These are phyloP conservation scores for Drosophila kokeensis DNA, from an alignment of 2,888 invertebrate species.

Conservation along the genomic window DNA sequence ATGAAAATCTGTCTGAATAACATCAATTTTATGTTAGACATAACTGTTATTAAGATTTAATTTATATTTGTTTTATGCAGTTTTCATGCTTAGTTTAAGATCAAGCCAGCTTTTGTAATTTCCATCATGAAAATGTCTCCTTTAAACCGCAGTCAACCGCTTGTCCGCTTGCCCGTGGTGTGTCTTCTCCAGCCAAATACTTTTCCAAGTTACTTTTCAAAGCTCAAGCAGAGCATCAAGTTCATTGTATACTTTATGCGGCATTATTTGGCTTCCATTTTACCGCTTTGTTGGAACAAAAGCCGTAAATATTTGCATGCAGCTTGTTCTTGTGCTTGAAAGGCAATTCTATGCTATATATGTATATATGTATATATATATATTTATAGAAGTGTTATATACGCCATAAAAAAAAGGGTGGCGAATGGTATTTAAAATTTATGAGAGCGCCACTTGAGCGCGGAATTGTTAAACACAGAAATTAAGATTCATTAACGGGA, in stretches of 20 bases:
- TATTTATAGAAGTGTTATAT: constrained; percentile 2
- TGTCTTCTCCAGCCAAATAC: constrained; percentile 24
- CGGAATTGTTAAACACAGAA: constrained; percentile 56
- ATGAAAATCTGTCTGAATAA: neutral
- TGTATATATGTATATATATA: neutral
- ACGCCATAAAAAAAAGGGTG: constrained; percentile 39
- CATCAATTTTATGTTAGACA: neutral
- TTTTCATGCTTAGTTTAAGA: neutral
- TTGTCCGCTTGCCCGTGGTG: constrained; percentile 35
- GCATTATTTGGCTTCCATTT: constrained; percentile 34
- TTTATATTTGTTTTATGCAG: neutral
- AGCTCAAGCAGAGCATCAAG: neutral
- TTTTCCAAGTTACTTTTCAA: constrained; percentile 18
- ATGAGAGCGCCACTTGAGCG: constrained; percentile 55
- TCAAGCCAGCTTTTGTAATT: neutral
- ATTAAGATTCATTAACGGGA: constrained; percentile 73
- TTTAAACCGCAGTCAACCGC: neutral
- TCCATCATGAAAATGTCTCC: neutral
- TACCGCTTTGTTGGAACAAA: constrained; percentile 16
- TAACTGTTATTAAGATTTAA: neutral
- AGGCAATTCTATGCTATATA: neutral
- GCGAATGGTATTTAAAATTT: constrained; percentile 68
- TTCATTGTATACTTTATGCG: constrained; percentile 44
- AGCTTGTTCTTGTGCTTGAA: neutral
- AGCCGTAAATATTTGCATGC: constrained; percentile 58